phyloP scores from a whole-genome alignment of 2,797 vertebrate genomes.

The Manis crassicaudata region DNA sequence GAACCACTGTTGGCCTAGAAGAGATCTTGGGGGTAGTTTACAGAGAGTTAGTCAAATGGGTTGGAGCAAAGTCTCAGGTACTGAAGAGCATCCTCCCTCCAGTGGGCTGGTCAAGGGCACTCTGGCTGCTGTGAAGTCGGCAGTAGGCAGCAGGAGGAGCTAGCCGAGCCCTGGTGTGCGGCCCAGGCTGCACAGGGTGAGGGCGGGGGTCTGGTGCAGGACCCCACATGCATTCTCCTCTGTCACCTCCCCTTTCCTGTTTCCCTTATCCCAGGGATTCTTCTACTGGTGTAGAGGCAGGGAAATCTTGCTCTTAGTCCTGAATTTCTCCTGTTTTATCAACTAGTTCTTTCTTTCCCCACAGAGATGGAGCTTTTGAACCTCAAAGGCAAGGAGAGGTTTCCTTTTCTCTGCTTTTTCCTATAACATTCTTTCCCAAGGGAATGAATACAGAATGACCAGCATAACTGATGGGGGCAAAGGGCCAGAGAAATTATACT shows the following conservation, averaged over 20 bases:
- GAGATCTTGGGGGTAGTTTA: background rate
- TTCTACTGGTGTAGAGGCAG: background rate
- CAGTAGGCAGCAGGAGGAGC: background rate
- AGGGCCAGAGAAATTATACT: slow-evolving; percentile 57
- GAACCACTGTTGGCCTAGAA: background rate
- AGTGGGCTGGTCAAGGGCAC: background rate
- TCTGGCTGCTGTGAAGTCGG: background rate
- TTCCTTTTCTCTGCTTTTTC: slow-evolving; percentile 16
- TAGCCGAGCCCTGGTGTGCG: accelerated
- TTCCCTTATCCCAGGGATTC: background rate
- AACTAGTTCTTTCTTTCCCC: background rate
- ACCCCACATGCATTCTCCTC: background rate
- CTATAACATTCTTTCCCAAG: slow-evolving; percentile 33
- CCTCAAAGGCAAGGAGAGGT: slow-evolving; percentile 6
- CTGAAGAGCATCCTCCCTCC: background rate
- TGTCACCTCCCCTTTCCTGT: background rate
- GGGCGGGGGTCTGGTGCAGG: background rate
- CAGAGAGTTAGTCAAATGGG: background rate
- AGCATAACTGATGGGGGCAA: slow-evolving; percentile 59
- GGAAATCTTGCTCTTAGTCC: background rate
- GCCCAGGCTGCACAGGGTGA: background rate
- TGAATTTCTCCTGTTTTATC: slow-evolving; percentile 3
- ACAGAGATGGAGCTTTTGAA: background rate
- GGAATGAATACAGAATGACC: slow-evolving; percentile 38
- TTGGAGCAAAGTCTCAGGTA: background rate